Evolutionary conservation across 2,888 invertebrate species (phyloP).

Genomic region (Chelonus formosanus): DNA sequence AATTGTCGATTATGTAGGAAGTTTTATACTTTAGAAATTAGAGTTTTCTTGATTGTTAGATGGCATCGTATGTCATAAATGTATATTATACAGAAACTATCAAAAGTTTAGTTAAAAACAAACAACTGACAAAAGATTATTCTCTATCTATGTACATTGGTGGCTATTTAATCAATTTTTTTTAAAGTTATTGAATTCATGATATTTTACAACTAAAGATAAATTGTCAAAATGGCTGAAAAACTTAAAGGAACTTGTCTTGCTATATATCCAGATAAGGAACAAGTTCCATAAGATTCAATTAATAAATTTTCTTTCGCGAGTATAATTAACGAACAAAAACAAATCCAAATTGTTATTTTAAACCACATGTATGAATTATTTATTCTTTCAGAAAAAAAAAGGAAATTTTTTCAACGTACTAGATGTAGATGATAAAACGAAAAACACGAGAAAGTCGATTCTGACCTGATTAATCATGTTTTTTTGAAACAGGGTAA

Average conservation of each 20-base stretch:
- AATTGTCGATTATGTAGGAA: too few relatives aligned
- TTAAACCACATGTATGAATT: constrained; percentile 19
- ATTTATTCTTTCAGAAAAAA: constrained; percentile 66
- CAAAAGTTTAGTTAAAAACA: too few relatives aligned
- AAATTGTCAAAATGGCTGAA: too few relatives aligned
- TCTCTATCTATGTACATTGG: too few relatives aligned
- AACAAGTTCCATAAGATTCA: constrained; percentile 70
- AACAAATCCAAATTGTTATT: neutral
- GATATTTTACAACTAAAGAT: too few relatives aligned
- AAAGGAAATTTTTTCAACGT: constrained; percentile 71
- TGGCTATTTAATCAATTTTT: too few relatives aligned
- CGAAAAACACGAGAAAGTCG: constrained; percentile 62
- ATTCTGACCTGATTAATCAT: constrained; percentile 50
- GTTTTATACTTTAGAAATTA: too few relatives aligned
- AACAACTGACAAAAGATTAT: too few relatives aligned
- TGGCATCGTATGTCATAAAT: too few relatives aligned
- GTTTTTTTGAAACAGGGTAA: constrained; percentile 56
- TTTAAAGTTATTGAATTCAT: too few relatives aligned
- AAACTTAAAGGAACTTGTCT: constrained; percentile 67
- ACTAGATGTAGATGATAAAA: constrained; percentile 69
- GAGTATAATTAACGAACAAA: neutral
- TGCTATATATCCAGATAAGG: constrained; percentile 73
- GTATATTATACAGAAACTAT: too few relatives aligned
- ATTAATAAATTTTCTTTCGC: constrained; percentile 10
- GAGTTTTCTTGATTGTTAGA: too few relatives aligned